Base-by-base conservation (phyloP, 2,113 vertebrate species). In the Brienomyrus brachyistius region DNA sequence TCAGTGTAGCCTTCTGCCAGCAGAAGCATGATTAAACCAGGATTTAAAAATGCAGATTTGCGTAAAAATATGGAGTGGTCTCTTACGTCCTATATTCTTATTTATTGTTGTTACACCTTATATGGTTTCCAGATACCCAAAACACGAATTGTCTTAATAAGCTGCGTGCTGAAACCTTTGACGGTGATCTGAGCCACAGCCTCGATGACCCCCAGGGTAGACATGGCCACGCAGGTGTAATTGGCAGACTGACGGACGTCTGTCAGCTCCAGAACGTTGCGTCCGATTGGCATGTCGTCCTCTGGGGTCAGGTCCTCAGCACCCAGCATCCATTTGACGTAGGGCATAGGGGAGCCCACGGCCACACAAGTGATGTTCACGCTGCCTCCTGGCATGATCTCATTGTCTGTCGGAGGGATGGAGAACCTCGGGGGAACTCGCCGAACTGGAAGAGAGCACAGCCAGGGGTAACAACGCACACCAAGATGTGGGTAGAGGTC, bases 321-420 rank as follows among this genome's bases (percentile, higher is more conserved):
- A 54, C 98, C 98, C 90, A 99, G 95, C 98, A 99, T 99, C 98
- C 98, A 99, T 93, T 99, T 99, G 91, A 99, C 98, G 91, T 99
- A 99, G 50, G 98, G 98, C 98, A 99, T 99, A 90, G 98, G 98
- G 88, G 98, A 99, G 70, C 98, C 98, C 93, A 99, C 98, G 0
- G 98, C 98, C 94, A 99, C 98, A 91, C 98, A 99, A 9, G 98
- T 99, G 94, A 99, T 99, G 95, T 99, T 99, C 89, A 99, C 98
- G 88, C 98, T 99, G 93, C 98, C 98, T 77, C 98, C 98, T 88
- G 98, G 98, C 98, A 99, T 99, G 93, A 99, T 99, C 95, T 99
- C 98, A 92, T 98, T 99, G 95, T 99, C 98, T 91, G 98, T 99
- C 19, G 98, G 98, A 91, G 98, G 98, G 80, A 99, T 99, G 95